Evolutionary conservation across 1,140 invertebrate genomes (phyloP).

Genomic region (Lucilia sericata): DNA sequence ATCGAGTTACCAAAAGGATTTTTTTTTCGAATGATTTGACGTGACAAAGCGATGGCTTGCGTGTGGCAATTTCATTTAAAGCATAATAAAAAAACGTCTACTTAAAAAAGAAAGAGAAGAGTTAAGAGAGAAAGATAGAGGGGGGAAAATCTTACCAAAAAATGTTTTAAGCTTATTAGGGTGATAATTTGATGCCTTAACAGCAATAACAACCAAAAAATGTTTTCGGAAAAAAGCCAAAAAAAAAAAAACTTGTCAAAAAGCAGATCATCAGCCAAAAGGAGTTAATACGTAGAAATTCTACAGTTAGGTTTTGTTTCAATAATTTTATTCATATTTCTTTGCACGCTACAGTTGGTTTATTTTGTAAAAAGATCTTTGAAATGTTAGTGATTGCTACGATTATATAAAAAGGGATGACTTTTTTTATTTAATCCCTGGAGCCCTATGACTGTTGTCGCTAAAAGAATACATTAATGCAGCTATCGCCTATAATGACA

Average conservation of each 20-base stretch:
- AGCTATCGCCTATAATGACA: too few relatives aligned
- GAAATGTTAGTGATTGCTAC: too few relatives aligned
- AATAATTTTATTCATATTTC: background rate
- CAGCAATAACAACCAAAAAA: constrained; percentile 8
- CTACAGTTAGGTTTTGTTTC: background rate
- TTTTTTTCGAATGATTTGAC: background rate
- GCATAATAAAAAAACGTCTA: background rate
- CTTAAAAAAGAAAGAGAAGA: background rate
- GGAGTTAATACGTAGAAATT: constrained; percentile 15
- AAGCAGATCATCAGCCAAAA: background rate
- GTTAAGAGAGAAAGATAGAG: background rate
- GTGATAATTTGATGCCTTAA: constrained; percentile 45
- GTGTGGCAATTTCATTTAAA: constrained; percentile 49
- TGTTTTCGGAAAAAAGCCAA: background rate
- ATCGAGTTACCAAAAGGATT: too few relatives aligned
- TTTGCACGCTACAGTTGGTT: background rate
- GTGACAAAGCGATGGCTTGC: constrained; percentile 47
- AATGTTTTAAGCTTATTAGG: constrained; percentile 2
- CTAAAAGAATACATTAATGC: too few relatives aligned
- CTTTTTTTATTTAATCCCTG: too few relatives aligned
- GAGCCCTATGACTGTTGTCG: too few relatives aligned
- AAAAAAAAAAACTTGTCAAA: constrained; percentile 40
- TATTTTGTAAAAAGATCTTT: background rate
- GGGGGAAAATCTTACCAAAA: background rate
- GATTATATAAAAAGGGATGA: too few relatives aligned